These are phyloP conservation scores for Apocrypta bakeri DNA, from an alignment of 1,140 invertebrate species.

Conservation along the genomic window DNA sequence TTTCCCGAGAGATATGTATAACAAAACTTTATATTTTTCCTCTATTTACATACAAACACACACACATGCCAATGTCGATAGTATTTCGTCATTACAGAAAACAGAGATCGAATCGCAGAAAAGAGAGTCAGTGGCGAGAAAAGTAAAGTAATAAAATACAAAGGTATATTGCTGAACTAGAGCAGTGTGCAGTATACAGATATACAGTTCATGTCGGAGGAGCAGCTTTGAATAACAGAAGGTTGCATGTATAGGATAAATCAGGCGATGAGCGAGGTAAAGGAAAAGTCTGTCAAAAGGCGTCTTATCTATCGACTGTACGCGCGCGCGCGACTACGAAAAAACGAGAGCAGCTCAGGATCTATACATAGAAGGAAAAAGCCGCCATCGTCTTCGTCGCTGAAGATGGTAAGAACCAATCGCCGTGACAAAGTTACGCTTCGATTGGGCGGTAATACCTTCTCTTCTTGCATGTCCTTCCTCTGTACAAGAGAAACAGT, in stretches of 20 bases:
- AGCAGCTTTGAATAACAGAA: constrained; percentile 4
- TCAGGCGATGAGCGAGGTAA: neutral
- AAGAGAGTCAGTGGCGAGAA: constrained; percentile 45
- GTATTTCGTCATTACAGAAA: constrained; percentile 26
- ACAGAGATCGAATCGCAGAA: constrained; percentile 54
- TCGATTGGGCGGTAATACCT: constrained; percentile 60
- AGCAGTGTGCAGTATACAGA: too few relatives aligned
- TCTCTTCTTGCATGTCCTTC: constrained; percentile 21
- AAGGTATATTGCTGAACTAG: too few relatives aligned
- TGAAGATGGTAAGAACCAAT: constrained; percentile 59
- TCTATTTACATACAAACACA: neutral
- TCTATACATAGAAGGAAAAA: neutral
- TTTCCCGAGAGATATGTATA: neutral
- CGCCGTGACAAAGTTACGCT: constrained; percentile 64
- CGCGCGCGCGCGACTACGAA: neutral
- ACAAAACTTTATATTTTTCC: neutral
- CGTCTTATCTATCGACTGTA: constrained; percentile 57
- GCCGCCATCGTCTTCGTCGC: constrained; percentile 40
- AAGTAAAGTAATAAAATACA: constrained; percentile 56
- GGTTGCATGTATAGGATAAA: constrained; percentile 26
- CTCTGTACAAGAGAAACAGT: constrained; percentile 42
- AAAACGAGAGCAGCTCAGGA: constrained; percentile 33
- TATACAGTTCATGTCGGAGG: constrained; percentile 2
- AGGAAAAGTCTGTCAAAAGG: constrained; percentile 59
- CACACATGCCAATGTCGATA: neutral